Evolutionary conservation across 2,888 invertebrate genomes (phyloP), one percentile per base, ranked within the genome.

Genomic region (Myathropa florea): DNA sequence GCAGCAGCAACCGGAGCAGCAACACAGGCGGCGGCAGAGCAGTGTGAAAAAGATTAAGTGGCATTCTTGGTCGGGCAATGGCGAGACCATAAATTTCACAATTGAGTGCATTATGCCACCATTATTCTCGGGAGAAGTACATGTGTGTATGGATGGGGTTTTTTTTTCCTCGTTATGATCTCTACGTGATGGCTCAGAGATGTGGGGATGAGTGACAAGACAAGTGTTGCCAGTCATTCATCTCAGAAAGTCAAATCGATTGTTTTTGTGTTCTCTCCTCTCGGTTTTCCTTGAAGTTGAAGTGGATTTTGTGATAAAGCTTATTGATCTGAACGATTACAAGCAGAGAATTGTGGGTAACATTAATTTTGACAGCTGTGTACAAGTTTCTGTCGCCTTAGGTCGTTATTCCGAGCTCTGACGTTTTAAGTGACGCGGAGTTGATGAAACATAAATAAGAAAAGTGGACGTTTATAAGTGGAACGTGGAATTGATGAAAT

Each of bases 21-120:
- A 23, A 24, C 24, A 24, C 2, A 3, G 26, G 61, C 14, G 46
- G n/a, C 46, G 24, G 26, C 28, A 61, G 60, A 83, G 64, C 79
- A 83, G 86, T 86, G 86, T 83, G 78, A 86, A 86, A 82, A 86
- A 86, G 86, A 86, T 86, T 86, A 83, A 86, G 83, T 86, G 78
- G 83, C 78, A 83, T 86, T 86, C 75, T 71, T 86, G 70, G 82
- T 78, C 64, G 82, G 65, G 60, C 65, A 55, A 78, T 73, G 81
- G 77, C 81, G 85, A 75, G 82, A 82, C 82, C 64, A 79, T 86
- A 79, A 83, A 83, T 86, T 83, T 86, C 75, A 83, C 86, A 83
- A 86, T 86, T 83, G 79, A 86, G 83, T 86, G 86, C 86, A 86
- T 83, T 86, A 86, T 86, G 82, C 78, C 85, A 78, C 59, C 82